Base-by-base conservation (phyloP, 2,888 invertebrate species). In the Agonum fuliginosum region DNA sequence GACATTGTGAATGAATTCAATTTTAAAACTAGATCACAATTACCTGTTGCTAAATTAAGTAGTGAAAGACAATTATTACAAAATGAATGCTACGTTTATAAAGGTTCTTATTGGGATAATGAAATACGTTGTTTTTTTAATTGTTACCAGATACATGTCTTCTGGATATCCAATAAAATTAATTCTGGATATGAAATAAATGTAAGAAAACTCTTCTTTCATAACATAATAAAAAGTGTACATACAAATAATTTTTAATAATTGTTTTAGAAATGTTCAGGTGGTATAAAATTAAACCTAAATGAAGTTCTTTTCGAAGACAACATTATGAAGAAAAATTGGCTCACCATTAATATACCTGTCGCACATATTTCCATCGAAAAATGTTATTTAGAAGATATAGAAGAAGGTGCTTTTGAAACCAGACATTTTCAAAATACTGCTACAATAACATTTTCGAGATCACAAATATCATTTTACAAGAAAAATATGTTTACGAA, bases 351-450 rank as follows among this genome's bases (percentile, higher is more conserved):
- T 30, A 20, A 24, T 19, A 19, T 30, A 51, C 51, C 20, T 14
- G 5, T 75, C 14, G 6, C 8, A 1, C 30, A 75, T 30, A n/a
- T 75, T n/a, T 34, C 22, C 8, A 34, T 75, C 14, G 12, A 17
- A 4, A 5, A 10, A n/a, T 75, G 46, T 10, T 10, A 67, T 22
- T 46, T 75, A 34, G 4, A 19, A 10, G 65, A 75, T 20, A 75
- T 75, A 24, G 34, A 75, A 67, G 51, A 67, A n/a, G 46, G 46
- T 6, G 48, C 67, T 19, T 75, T 75, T 19, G 67, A 34, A n/a
- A 6, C 14, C n/a, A 12, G 10, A 22, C 4, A 54, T 54, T 41
- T 67, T 37, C 1, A 6, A 20, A 41, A 1, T 1, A 67, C 67
- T 20, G 1, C 4, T n/a, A 70, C 22, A 27, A 22, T 74, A 43